Conservation (phyloP, 2,888 invertebrate species). For the Amaurobius ferox region DNA sequence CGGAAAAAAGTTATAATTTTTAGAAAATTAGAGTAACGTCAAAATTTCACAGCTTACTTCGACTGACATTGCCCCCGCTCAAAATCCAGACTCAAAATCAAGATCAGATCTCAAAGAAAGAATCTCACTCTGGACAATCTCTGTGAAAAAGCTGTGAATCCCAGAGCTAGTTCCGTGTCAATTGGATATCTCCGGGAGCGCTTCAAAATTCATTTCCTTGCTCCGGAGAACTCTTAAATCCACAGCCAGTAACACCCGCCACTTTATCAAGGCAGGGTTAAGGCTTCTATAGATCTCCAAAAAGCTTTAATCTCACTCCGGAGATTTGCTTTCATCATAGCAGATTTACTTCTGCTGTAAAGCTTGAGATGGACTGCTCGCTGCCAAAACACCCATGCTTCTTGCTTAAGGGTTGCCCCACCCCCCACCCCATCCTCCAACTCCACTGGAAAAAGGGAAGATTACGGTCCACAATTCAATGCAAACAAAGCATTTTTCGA, state of each 20-base stretch:
- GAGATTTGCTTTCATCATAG: conserved; percentile 69
- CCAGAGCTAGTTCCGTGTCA: conserved; percentile 56
- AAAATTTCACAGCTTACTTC: no score
- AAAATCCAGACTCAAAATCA: no score
- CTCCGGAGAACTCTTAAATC: conserved; percentile 37
- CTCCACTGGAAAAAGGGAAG: not conserved
- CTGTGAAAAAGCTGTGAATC: not conserved
- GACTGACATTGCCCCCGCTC: no score
- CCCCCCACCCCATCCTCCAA: not conserved
- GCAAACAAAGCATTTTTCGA: conserved; percentile 69
- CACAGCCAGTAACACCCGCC: conserved; percentile 40
- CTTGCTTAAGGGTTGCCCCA: conserved; percentile 31
- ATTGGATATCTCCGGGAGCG: conserved; percentile 37
- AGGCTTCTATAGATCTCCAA: conserved; percentile 69
- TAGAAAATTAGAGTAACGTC: no score
- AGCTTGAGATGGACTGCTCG: conserved; percentile 42
- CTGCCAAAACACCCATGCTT: conserved; percentile 27
- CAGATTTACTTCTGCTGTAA: conserved; percentile 62
- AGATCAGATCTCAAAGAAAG: no score
- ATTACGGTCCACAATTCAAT: conserved; percentile 69
- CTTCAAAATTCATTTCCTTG: conserved; percentile 39
- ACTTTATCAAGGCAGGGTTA: conserved; percentile 67
- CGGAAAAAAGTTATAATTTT: no score
- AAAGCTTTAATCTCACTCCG: conserved; percentile 69
- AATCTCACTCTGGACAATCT: not conserved